Base-by-base conservation (phyloP, 2,113 vertebrate genomes). In the Lasiurus cinereus region DNA sequence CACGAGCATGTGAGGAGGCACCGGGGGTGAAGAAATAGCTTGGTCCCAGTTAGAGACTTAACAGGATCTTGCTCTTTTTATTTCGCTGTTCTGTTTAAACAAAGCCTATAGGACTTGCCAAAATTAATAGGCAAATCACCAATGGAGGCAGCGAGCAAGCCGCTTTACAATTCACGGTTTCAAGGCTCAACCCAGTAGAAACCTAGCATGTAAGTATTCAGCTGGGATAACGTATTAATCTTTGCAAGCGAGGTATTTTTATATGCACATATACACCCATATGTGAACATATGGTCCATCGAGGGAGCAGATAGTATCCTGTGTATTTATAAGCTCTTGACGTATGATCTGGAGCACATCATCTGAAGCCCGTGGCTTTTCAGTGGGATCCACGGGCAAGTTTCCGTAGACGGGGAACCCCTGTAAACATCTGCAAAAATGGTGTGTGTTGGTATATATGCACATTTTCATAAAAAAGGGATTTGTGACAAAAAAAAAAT, bases 221-320 rank as follows among this genome's bases (percentile, higher is more conserved):
- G 93, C 97, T 96, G 93, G 96, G 83, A 93, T 94, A 95, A 88
- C 83, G 76, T 91, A 95, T 79, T 94, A 97, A 97, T 97, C 87
- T 96, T 94, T 91, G 46, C 76, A 94, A 97, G 72, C 15, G 50
- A 36, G 64, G 91, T 89, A 96, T 97, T 97, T 97, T 96, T 96
- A 92, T 83, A 96, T 96, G 91, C 43, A 78, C 59, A 90, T 92
- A 62, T 36, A 90, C 21, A 83, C 70, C 50, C 78, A 6, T 93
- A 94, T 86, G 96, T 24, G 91, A 96, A 92, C 96, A 97, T 95
- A 96, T 93, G 96, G 95, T 52, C 88, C 19, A 92, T 15, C 1
- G 29, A 94, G 80, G 64, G 85, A 94, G 90, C 82, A 94, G 90
- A 94, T 36, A 88, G 94, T 79, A 94, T 59, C 90, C 82, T 83